Conservation (phyloP, 2,113 vertebrate species). For the Eupsittula cactorum region DNA sequence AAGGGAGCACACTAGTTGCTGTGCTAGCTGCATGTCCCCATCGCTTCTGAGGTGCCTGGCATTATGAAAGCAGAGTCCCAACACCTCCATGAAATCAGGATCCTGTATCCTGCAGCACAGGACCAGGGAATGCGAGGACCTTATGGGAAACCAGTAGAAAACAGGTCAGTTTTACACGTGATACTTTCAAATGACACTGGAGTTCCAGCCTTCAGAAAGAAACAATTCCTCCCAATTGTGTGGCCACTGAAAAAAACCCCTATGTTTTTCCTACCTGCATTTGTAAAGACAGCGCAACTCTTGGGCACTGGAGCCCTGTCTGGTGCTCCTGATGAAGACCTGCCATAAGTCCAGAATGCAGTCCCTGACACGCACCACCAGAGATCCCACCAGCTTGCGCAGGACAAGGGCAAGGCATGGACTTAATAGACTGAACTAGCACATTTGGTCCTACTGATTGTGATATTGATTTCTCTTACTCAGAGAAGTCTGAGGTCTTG, state of each 20-base stretch:
- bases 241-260: neutral
- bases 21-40: neutral
- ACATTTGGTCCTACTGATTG: neutral
- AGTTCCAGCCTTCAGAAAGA: neutral
- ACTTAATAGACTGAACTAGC: neutral
- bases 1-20: neutral
- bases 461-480: neutral
- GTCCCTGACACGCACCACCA: fast-evolving
- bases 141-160: neutral
- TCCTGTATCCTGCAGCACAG: neutral
- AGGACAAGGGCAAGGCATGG: neutral
- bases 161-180: neutral
- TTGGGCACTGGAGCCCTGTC: neutral
- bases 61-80: neutral
- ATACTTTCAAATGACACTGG: neutral
- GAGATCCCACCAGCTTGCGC: neutral
- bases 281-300: neutral
- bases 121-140: neutral
- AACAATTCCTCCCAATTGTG: neutral
- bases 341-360: neutral
- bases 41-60: neutral
- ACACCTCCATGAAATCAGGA: neutral
- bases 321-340: neutral
- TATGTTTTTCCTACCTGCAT: neutral
- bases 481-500: neutral